Conservation (phyloP, 2,888 invertebrate genomes). For the Smittia aterrima region DNA sequence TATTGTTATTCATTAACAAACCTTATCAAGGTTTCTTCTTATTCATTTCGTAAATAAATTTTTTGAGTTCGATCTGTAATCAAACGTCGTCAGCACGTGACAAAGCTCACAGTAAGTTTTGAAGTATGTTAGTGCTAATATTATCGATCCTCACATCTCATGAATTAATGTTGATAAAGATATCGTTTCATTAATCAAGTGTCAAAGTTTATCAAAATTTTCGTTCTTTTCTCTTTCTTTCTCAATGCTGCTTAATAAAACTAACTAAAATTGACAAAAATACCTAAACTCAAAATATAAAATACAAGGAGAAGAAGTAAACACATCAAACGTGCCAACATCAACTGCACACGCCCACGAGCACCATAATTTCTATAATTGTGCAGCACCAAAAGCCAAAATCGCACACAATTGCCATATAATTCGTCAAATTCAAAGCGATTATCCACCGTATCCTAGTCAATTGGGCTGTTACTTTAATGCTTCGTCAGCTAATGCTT, state of each 20-base stretch:
- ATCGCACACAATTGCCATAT: slow-evolving; percentile 53
- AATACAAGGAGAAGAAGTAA: slow-evolving; percentile 46
- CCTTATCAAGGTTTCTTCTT: neutral
- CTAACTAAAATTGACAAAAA: slow-evolving; percentile 2
- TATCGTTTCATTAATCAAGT: slow-evolving; percentile 1
- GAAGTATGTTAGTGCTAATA: neutral
- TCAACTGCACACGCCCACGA: slow-evolving; percentile 43
- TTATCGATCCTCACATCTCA: neutral
- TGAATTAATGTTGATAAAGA: neutral
- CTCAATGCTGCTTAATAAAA: slow-evolving; percentile 32
- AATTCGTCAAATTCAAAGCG: slow-evolving; percentile 53
- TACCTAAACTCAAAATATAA: neutral
- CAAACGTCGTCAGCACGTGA: neutral
- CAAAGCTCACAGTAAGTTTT: neutral
- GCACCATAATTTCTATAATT: slow-evolving; percentile 48
- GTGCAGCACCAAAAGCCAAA: slow-evolving; percentile 53
- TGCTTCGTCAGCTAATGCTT: neutral
- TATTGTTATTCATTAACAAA: no score
- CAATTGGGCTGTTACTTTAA: slow-evolving; percentile 50
- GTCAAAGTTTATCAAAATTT: slow-evolving; percentile 2
- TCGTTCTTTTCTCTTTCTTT: slow-evolving; percentile 4
- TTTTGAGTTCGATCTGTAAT: neutral
- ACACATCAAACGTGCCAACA: slow-evolving; percentile 48
- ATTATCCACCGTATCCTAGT: slow-evolving; percentile 54
- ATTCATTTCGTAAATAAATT: neutral